Percentiles rank a stretch among this genome's conserved stretches.
Evolutionary conservation across 2,113 vertebrate species (phyloP).

Genomic region (Illadopsis cleaveri): DNA sequence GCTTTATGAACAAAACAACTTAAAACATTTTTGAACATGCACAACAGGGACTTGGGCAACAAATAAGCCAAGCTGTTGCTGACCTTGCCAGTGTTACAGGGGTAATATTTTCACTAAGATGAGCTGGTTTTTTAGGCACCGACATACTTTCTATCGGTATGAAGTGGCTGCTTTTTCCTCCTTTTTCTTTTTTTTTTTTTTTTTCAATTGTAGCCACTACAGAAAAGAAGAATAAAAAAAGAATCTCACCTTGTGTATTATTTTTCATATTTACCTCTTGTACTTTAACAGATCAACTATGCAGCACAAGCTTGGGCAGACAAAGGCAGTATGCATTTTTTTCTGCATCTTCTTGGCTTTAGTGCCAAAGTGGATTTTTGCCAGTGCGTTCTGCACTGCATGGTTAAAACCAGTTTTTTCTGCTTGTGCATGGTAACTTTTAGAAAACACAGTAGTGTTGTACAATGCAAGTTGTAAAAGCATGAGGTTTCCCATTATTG

Average conservation of each 20-base stretch:
- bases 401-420: neutral
- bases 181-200: neutral
- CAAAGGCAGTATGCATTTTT: neutral
- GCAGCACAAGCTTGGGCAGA: neutral
- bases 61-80: slow-evolving; percentile 11
- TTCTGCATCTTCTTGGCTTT: neutral
- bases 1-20: slow-evolving; percentile 57
- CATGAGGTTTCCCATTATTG: neutral
- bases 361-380: neutral
- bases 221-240: neutral
- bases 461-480: neutral
- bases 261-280: neutral
- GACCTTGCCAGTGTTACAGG: neutral
- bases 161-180: neutral
- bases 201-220: neutral
- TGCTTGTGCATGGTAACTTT: neutral
- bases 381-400: neutral
- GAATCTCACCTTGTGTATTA: neutral
- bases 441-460: neutral
- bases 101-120: slow-evolving; percentile 13
- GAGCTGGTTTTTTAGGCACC: neutral
- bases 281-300: neutral
- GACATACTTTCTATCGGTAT: neutral
- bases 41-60: slow-evolving; percentile 42
- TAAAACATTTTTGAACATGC: slow-evolving; percentile 43